Conservation (phyloP, 2,113 vertebrate species). For the Bubo bubo region DNA sequence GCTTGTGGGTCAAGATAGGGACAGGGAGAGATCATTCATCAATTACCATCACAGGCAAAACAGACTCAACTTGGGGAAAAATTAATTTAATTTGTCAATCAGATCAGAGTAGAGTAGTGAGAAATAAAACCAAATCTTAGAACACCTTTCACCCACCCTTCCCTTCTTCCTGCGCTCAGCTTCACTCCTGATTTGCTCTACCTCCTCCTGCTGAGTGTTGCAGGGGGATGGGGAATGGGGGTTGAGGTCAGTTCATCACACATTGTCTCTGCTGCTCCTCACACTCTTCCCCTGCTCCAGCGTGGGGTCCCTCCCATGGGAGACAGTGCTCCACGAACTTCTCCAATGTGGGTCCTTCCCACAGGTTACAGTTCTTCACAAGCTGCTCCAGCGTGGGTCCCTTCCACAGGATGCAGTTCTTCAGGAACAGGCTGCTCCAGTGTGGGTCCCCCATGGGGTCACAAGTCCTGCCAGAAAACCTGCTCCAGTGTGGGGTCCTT, state of each 20-base stretch:
- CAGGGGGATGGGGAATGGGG: background rate
- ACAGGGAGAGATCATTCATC: background rate
- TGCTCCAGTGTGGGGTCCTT: background rate
- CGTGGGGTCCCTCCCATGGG: rapidly evolving
- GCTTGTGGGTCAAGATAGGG: rapidly evolving
- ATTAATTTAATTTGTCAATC: background rate
- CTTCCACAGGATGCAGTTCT: background rate
- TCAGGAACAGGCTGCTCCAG: background rate
- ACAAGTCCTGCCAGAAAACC: background rate
- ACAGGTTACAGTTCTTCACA: background rate
- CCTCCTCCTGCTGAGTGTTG: rapidly evolving
- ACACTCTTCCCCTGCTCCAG: background rate
- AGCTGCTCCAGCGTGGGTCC: background rate
- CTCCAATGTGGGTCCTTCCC: background rate
- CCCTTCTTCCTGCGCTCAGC: background rate
- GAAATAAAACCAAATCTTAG: background rate
- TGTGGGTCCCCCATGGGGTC: rapidly evolving
- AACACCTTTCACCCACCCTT: background rate
- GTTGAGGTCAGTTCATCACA: background rate
- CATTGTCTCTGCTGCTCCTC: background rate
- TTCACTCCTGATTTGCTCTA: background rate
- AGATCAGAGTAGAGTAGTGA: background rate
- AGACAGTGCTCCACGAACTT: background rate
- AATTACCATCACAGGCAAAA: background rate
- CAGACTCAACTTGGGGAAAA: background rate